phyloP scores from a whole-genome alignment of 2,113 vertebrate species.

The Onychorhynchus coronatus region DNA sequence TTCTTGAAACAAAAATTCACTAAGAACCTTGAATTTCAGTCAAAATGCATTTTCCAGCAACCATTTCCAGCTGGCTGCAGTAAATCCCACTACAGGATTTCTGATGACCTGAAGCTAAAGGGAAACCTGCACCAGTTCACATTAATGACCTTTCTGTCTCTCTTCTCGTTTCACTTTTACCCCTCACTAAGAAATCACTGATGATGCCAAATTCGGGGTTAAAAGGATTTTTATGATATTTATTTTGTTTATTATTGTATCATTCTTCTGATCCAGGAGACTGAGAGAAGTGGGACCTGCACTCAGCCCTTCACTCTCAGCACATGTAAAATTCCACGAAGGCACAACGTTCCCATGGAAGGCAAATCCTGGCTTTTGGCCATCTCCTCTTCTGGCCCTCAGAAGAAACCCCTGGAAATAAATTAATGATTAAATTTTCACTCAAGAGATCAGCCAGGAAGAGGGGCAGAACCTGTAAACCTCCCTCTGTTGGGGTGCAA shows the following conservation, averaged over 20 bases:
- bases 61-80: neutral
- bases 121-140: neutral
- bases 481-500: neutral
- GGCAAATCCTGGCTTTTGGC: neutral
- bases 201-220: neutral
- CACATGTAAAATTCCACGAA: neutral
- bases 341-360: neutral
- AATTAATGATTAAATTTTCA: neutral
- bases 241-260: neutral
- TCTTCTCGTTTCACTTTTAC: neutral
- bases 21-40: neutral
- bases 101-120: neutral
- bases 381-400: neutral
- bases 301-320: neutral
- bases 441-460: neutral
- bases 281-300: neutral
- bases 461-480: neutral
- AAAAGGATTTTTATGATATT: neutral
- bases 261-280: neutral
- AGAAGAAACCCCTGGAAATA: neutral
- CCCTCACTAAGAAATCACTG: neutral
- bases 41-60: neutral
- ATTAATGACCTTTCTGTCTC: neutral
- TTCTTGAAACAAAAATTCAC: too few species aligned
- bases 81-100: neutral